Percentiles rank a stretch among this genome's conserved stretches.
Evolutionary conservation across 2,888 invertebrate species (phyloP).

Genomic region (Ochropleura leucogaster): DNA sequence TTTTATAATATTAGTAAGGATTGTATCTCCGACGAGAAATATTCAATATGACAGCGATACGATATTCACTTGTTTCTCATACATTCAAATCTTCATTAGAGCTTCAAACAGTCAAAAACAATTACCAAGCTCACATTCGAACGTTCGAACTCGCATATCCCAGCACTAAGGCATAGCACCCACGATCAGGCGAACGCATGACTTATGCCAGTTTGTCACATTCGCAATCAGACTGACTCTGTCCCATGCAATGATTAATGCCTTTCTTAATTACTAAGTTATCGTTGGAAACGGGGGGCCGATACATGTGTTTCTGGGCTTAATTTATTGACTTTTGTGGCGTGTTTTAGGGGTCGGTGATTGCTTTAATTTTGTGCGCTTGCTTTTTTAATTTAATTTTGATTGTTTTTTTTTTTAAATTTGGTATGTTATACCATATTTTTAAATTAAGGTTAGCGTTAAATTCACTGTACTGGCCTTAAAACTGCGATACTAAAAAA

Average conservation of each 20-base stretch:
- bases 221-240: slow-evolving; percentile 82
- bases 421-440: background rate
- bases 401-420: slow-evolving; percentile 44
- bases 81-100: background rate
- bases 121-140: background rate
- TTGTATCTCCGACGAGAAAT: too few species aligned
- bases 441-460: background rate
- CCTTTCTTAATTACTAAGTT: slow-evolving; percentile 89
- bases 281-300: slow-evolving; percentile 79
- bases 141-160: slow-evolving; percentile 33
- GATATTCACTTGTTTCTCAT: background rate
- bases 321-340: slow-evolving; percentile 88
- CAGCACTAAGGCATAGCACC: slow-evolving; percentile 74
- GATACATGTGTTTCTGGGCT: slow-evolving; percentile 85
- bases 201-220: slow-evolving; percentile 86
- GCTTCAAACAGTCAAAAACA: slow-evolving; percentile 10
- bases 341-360: slow-evolving; percentile 70
- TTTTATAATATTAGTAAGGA: too few species aligned
- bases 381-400: slow-evolving; percentile 67
- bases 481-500: background rate
- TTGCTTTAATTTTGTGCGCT: slow-evolving; percentile 68
- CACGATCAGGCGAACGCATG: slow-evolving; percentile 79
- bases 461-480: too few species aligned
- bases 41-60: background rate
- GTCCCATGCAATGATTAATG: slow-evolving; percentile 88